Conservation (phyloP, 1,140 invertebrate genomes). For the Planococcus citri region DNA sequence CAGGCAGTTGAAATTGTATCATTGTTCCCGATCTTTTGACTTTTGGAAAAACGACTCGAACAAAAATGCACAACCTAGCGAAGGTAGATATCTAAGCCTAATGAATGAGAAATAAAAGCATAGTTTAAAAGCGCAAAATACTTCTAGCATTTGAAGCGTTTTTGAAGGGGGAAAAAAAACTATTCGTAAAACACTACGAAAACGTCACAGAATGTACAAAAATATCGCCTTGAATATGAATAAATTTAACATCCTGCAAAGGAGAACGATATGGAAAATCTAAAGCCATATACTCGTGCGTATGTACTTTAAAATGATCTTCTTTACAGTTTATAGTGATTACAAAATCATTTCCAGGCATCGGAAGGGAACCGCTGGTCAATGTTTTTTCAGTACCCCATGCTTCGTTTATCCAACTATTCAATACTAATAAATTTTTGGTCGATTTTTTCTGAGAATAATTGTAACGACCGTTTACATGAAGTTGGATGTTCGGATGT, state of each 20-base stretch:
- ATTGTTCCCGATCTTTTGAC: no score
- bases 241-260: not conserved
- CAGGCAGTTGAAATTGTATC: no score
- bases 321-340: not conserved
- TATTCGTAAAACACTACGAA: not conserved
- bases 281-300: not conserved
- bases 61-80: no score
- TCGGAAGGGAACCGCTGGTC: not conserved
- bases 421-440: conserved; percentile 2
- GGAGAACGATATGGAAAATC: not conserved
- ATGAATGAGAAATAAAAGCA: no score
- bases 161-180: not conserved
- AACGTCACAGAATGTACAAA: not conserved
- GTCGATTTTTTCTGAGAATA: conserved; percentile 14
- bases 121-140: no score
- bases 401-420: not conserved
- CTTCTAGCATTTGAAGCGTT: no score
- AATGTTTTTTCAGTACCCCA: conserved; percentile 5
- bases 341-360: not conserved
- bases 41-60: no score
- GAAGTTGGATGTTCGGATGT: conserved; percentile 12
- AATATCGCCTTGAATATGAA: conserved; percentile 8
- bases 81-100: no score
- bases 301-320: not conserved
- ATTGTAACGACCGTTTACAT: conserved; percentile 12